Evolutionary conservation across 2,888 invertebrate species (phyloP), one percentile per base, ranked within the genome.

Genomic region (Xestia sexstrigata): DNA sequence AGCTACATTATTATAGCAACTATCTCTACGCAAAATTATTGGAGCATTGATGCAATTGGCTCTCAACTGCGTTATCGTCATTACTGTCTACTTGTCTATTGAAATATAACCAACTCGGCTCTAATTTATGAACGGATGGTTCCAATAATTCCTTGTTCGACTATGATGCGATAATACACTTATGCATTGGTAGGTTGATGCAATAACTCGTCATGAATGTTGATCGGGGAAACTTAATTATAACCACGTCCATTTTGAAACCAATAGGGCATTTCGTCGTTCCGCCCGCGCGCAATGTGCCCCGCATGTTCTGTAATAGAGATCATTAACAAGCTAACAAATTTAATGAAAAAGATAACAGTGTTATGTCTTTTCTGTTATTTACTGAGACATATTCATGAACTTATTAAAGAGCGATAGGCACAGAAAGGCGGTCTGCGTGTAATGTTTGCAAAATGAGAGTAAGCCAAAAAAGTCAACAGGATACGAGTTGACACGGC

Each of bases 41-140:
- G 66, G 63, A 74, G 55, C 26, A 74, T 70, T 62, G 23, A 39
- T 74, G 49, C 62, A 73, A 75, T 69, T 60, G 69, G 52, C 39
- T 74, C 39, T 70, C 73, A n/a, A 60, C 26, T 65, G 71, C 30
- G 73, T 65, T 84, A 80, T 84, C 79, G 76, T 71, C 72, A 78
- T 82, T 55, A 55, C 70, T 75, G 58, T 39, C 35, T 45, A 63
- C 65, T 72, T 75, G 58, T 39, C 42, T 45, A 63, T 65, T 72
- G 45, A 78, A 62, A 52, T 72, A 83, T 65, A 52, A 71, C 42
- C 58, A 63, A 80, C 71, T 69, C 17, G 0, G 71, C 49, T 74
- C 30, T 45, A 76, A 79, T 86, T 79, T 79, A 76, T 82, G 76
- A 82, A 85, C 86, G 74, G 74, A 72, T 74, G 71, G 45, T 78